Conservation (phyloP, 2,888 invertebrate genomes). For the Leucophenga montana region DNA sequence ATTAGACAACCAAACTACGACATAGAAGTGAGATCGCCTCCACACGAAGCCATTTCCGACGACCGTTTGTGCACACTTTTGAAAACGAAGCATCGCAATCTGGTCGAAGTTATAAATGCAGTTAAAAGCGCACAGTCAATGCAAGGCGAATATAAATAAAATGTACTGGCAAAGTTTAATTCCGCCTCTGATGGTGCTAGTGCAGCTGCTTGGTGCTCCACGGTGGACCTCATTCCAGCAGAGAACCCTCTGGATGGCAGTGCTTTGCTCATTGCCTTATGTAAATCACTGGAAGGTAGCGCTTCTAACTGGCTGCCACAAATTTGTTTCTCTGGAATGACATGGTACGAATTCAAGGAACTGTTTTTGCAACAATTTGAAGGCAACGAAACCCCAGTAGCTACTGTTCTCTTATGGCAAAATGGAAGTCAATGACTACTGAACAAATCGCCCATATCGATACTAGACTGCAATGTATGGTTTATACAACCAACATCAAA, state of each 20-base stretch:
- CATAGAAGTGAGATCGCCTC: too few species aligned
- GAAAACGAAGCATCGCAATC: slow-evolving; percentile 24
- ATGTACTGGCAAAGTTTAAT: neutral
- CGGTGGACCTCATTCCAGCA: neutral
- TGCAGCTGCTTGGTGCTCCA: slow-evolving; percentile 7
- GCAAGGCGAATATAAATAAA: too few species aligned
- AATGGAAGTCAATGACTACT: slow-evolving; percentile 9
- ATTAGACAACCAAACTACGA: too few species aligned
- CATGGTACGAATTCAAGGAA: slow-evolving; percentile 24
- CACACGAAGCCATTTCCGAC: too few species aligned
- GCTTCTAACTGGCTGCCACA: slow-evolving; percentile 30
- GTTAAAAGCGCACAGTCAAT: neutral
- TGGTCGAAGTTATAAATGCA: slow-evolving; percentile 21
- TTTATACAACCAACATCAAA: neutral
- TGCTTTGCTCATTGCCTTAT: slow-evolving; percentile 26
- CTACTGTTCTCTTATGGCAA: slow-evolving; percentile 9
- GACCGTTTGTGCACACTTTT: too few species aligned
- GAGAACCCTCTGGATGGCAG: slow-evolving; percentile 4
- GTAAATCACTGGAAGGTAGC: slow-evolving; percentile 30
- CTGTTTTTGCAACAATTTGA: slow-evolving; percentile 24
- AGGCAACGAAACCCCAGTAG: slow-evolving; percentile 15
- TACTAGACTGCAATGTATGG: neutral
- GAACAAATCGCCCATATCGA: slow-evolving; percentile 8
- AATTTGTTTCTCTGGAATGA: slow-evolving; percentile 26
- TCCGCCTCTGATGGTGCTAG: neutral